Evolutionary conservation across 1,140 invertebrate genomes (phyloP), one percentile per base, ranked within the genome.

Genomic region (Sitobion miscanthi): DNA sequence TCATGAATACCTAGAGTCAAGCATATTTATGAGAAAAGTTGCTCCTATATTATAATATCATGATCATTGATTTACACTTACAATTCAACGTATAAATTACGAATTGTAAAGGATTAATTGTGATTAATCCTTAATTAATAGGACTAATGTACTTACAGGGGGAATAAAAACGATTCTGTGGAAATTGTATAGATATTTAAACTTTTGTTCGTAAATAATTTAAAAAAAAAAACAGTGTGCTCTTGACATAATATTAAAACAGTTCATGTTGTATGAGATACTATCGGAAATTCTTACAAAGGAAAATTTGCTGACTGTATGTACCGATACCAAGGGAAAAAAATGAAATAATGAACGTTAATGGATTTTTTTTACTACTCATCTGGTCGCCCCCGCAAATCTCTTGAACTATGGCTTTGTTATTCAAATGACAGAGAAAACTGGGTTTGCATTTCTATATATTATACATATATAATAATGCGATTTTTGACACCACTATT

Each of bases 241-340:
- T 69, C 89, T 90, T 90, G 89, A 90, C 89, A 90, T 57, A 87
- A 49, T 87, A 38, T 83, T 35, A 89, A 89, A 89, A 89, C n/a
- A 52, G 52, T 47, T 38, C 49, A 89, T n/a, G 86, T 23, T 23
- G 30, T n/a, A 57, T 38, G 54, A 89, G 87, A 89, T 89, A 89
- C 6, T 57, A 89, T 57, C 38, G 38, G 25, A 90, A 45, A 69
- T 30, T 90, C 11, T 20, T 69, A 69, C 38, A 90, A 90, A 20
- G 38, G 25, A 90, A 90, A 90, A 90, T 69, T 90, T 90, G 89
- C 89, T 90, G 89, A 90, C 89, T 62, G 38, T 69, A 45, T 90
- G 38, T 87, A 42, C 52, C 52, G 54, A 90, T 62, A 69, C 54
- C 23, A 90, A 69, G 42, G 69, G 62, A 42, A 89, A 89, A 54